Evolutionary conservation across 2,113 vertebrate species (phyloP).

Genomic region (Tyto alba): DNA sequence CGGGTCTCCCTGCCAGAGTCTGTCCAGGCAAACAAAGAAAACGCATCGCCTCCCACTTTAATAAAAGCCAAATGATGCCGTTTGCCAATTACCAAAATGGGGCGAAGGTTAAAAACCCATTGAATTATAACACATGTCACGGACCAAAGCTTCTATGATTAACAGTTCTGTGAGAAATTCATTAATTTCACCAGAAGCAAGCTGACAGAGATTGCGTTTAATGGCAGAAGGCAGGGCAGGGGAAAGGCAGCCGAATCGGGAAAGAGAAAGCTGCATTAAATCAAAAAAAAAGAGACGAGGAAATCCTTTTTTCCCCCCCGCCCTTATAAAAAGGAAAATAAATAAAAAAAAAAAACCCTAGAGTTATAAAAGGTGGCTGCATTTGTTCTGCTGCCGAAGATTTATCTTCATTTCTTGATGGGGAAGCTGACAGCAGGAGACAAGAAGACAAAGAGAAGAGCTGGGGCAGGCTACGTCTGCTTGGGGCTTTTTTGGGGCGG

Average conservation of each 20-base stretch:
- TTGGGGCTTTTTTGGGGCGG: not conserved
- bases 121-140: slow-evolving; percentile 67
- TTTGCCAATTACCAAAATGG: slow-evolving; percentile 66
- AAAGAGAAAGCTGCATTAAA: slow-evolving; percentile 50
- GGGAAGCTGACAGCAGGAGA: not conserved
- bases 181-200: slow-evolving; percentile 60
- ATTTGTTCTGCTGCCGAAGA: slow-evolving; percentile 15
- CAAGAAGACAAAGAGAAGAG: not conserved
- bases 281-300: not conserved
- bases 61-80: slow-evolving; percentile 69
- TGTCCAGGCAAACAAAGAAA: slow-evolving; percentile 39
- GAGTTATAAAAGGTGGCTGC: not conserved
- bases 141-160: slow-evolving; percentile 66
- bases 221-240: slow-evolving; percentile 53
- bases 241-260: not conserved
- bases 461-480: not conserved
- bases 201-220: slow-evolving; percentile 59
- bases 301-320: not conserved
- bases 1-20: slow-evolving; percentile 11
- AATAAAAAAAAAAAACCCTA: not conserved
- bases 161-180: slow-evolving; percentile 68
- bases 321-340: not conserved
- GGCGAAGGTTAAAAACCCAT: slow-evolving; percentile 60
- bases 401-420: slow-evolving; percentile 41
- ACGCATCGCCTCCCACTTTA: slow-evolving; percentile 49